Evolutionary conservation across 2,888 invertebrate genomes (phyloP), one percentile per base, ranked within the genome.

Genomic region (Drosophila engyochracea): DNA sequence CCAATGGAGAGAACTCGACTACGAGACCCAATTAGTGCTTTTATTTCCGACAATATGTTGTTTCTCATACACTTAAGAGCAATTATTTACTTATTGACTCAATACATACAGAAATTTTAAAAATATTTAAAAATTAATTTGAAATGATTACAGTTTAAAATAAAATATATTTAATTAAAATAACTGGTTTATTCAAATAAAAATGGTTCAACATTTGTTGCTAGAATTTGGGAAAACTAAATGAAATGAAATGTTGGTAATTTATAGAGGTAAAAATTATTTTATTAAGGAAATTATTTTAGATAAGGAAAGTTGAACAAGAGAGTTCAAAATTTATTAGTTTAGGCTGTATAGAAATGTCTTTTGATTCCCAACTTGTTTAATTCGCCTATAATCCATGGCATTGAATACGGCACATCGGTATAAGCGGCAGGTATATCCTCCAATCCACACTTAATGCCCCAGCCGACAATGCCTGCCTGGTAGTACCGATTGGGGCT

Each of bases 381-480:
- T 3, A 70, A 60, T 16, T 77, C 2, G 2, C 10, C 12, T 0
- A 1, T 25, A 14, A 77, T 33, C 78, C 77, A 77, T 1, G 66
- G 39, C 30, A 28, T 31, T 0, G 64, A 25, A 25, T 94, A 90
- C 0, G 95, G 94, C 0, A 97, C 95, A 90, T 96, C 96, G 0
- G 95, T 96, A 90, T 97, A 97, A 0, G 96, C 96, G 0, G 96
- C 97, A 0, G 97, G 97, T 16, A 95, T 94, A 41, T 94, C 94
- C 58, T 94, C 93, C 10, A 92, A 91, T 0, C 96, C 96, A 83
- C 97, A 97, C 0, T 95, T 96, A 74, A 97, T 95, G 28, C 97
- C 97, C 97, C 97, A 97, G 0, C 97, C 95, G 0, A 97, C 97
- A 55, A 97, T 96, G 5, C 96, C 96, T 30, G 88, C 89, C 66